These are phyloP conservation scores for Kryptolebias ocellatus DNA, from an alignment of 2,797 vertebrate species.

Conservation along the genomic window DNA sequence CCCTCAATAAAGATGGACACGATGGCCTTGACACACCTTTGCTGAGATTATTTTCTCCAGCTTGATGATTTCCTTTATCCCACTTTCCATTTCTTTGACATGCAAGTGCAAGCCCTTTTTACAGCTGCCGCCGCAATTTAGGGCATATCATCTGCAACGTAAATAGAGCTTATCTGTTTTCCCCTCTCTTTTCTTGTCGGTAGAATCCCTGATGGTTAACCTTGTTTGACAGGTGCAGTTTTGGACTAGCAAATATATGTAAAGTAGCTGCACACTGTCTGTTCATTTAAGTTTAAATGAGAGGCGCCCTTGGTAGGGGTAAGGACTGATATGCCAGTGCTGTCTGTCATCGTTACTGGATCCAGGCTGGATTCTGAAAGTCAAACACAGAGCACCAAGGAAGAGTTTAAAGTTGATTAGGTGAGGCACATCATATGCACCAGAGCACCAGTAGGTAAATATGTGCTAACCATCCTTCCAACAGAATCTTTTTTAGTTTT, in stretches of 20 bases:
- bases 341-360: slow-evolving; percentile 49
- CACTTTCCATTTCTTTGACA: slow-evolving; percentile 44
- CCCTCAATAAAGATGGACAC: slow-evolving; percentile 51
- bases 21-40: slow-evolving; percentile 55
- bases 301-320: slow-evolving; percentile 47
- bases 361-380: slow-evolving; percentile 22
- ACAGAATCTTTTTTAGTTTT: background rate
- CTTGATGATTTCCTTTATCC: slow-evolving; percentile 56
- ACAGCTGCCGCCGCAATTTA: slow-evolving; percentile 65
- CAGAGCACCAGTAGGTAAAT: slow-evolving; percentile 16
- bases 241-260: slow-evolving; percentile 70
- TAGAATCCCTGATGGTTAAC: slow-evolving; percentile 62
- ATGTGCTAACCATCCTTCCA: background rate
- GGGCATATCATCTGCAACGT: slow-evolving; percentile 53
- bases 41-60: slow-evolving; percentile 47
- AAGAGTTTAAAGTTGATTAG: slow-evolving; percentile 36
- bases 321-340: slow-evolving; percentile 58
- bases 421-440: slow-evolving; percentile 23
- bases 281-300: slow-evolving; percentile 55
- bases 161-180: slow-evolving; percentile 61
- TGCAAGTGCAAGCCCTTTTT: slow-evolving; percentile 46
- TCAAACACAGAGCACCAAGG: slow-evolving; percentile 11
- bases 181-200: slow-evolving; percentile 35
- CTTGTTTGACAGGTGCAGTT: slow-evolving; percentile 73
- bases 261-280: slow-evolving; percentile 54